Evolutionary conservation across 2,797 vertebrate species (phyloP).

Genomic region (Lepus townsendii): DNA sequence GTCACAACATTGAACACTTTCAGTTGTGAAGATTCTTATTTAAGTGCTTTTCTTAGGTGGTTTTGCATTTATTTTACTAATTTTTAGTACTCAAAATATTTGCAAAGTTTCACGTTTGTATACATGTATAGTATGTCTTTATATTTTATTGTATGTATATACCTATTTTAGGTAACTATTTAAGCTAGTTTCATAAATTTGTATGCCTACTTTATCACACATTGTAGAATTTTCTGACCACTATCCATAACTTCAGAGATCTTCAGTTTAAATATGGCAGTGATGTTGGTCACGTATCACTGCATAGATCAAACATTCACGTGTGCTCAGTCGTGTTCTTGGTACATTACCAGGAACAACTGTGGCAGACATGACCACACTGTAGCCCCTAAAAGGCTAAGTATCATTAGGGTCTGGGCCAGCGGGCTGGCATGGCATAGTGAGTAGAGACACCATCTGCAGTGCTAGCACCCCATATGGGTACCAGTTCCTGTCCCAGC

Average conservation of each 20-base stretch:
- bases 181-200: constrained; percentile 1
- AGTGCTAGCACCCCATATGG: no score
- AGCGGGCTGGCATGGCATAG: neutral
- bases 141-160: neutral
- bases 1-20: neutral
- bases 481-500: no score
- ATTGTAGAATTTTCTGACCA: neutral
- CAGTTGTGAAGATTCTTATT: neutral
- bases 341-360: neutral
- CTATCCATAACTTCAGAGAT: neutral
- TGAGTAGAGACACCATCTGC: no score
- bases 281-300: neutral
- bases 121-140: neutral
- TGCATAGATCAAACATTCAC: neutral
- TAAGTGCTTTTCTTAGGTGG: neutral
- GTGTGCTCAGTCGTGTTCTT: neutral
- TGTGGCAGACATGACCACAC: neutral
- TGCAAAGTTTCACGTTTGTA: neutral
- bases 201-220: neutral
- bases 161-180: constrained; percentile 25
- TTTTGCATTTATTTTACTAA: neutral
- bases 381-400: neutral
- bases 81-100: neutral
- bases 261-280: neutral
- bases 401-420: neutral